phyloP scores from a whole-genome alignment of 2,888 invertebrate genomes.

The Drosophila acutilabella region DNA sequence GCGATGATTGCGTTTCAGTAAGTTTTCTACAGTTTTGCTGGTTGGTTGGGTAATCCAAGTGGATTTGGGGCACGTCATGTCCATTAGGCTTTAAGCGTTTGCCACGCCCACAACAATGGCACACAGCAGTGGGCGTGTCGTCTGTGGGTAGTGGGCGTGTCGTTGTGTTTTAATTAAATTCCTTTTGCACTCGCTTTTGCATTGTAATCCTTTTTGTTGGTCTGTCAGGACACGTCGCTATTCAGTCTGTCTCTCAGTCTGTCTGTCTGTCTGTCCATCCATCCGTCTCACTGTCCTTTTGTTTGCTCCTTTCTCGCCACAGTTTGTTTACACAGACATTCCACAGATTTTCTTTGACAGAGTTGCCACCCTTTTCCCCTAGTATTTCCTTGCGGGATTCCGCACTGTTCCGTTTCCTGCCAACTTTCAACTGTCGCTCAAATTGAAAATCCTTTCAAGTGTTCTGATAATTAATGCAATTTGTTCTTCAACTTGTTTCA shows the following conservation, averaged over 20 bases:
- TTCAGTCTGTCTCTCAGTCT: conserved; percentile 6
- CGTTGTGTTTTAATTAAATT: conserved; percentile 75
- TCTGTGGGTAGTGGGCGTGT: background rate
- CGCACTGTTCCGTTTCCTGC: conserved; percentile 8
- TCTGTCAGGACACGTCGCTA: conserved; percentile 36
- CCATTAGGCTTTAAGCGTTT: conserved; percentile 27
- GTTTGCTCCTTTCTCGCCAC: conserved; percentile 25
- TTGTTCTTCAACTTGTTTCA: conserved; percentile 49
- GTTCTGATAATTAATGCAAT: conserved; percentile 77
- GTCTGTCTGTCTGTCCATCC: conserved; percentile 1
- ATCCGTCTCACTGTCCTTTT: conserved; percentile 10
- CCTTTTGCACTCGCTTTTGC: conserved; percentile 62
- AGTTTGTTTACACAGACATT: conserved; percentile 67
- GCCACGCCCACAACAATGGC: conserved; percentile 36
- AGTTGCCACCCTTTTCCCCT: conserved; percentile 11
- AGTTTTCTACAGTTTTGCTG: conserved; percentile 85
- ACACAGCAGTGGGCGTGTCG: background rate
- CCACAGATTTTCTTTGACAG: conserved; percentile 48
- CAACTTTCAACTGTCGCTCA: conserved; percentile 33
- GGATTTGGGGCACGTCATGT: conserved; percentile 38
- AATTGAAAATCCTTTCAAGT: conserved; percentile 68
- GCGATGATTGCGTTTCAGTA: conserved; percentile 97
- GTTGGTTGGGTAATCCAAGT: conserved; percentile 46
- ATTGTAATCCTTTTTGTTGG: conserved; percentile 71
- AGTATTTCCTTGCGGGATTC: conserved; percentile 35